Conservation (phyloP, 1,140 invertebrate species). For the Trinorchestia longiramus region DNA sequence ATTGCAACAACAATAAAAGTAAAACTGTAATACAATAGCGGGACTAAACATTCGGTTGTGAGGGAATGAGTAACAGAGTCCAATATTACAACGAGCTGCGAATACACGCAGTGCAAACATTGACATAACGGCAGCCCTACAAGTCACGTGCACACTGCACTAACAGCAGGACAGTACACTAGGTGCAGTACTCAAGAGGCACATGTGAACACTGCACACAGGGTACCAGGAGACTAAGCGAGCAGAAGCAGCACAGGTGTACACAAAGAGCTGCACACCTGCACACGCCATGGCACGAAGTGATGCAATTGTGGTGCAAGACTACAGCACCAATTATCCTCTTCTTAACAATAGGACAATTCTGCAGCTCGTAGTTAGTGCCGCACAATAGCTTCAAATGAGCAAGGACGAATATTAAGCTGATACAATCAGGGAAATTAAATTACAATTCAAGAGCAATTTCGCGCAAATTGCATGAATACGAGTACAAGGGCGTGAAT, state of each 20-base stretch:
- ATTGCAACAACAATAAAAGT: neutral
- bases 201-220: neutral
- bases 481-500: constrained; percentile 6
- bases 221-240: neutral
- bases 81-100: too few species aligned
- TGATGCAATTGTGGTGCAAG: neutral
- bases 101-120: too few species aligned
- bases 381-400: neutral
- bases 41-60: neutral
- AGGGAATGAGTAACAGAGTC: too few species aligned
- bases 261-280: neutral
- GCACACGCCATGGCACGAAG: neutral
- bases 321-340: neutral
- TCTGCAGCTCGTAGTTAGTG: neutral
- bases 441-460: neutral
- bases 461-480: neutral
- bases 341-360: neutral
- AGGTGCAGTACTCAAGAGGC: neutral
- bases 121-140: too few species aligned
- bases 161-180: neutral
- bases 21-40: neutral
- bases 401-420: neutral
- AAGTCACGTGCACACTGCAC: too few species aligned
- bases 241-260: neutral
- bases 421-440: neutral